phyloP scores from a whole-genome alignment of 2,888 invertebrate genomes.

The Anoplius nigerrimus region DNA sequence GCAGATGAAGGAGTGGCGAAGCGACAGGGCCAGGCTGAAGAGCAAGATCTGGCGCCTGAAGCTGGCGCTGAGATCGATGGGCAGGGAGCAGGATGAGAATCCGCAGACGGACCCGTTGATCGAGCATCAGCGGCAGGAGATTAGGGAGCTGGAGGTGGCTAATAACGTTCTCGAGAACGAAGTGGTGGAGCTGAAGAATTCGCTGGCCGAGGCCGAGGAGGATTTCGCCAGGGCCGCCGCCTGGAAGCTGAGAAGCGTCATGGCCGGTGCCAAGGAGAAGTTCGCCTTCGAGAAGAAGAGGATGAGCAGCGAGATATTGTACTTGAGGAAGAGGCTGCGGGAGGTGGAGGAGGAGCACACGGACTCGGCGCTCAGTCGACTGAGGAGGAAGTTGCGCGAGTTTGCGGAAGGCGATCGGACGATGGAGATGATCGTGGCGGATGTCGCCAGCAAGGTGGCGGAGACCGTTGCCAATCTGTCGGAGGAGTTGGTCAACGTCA shows the following conservation, averaged over 20 bases:
- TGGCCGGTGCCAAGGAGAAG: constrained; percentile 27
- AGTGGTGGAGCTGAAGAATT: constrained; percentile 33
- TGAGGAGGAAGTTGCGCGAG: constrained; percentile 40
- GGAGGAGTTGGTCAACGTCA: constrained; percentile 47
- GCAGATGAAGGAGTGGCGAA: constrained; percentile 44
- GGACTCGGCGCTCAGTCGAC: constrained; percentile 22
- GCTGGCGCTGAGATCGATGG: constrained; percentile 32
- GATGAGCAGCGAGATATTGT: constrained; percentile 44
- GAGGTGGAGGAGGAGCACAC: constrained; percentile 31
- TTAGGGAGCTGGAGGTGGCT: constrained; percentile 36
- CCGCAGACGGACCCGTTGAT: constrained; percentile 42
- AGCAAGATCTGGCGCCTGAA: constrained; percentile 48
- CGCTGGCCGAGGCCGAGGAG: constrained; percentile 34
- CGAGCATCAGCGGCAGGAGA: constrained; percentile 43
- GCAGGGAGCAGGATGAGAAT: constrained; percentile 24
- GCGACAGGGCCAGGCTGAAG: constrained; percentile 44
- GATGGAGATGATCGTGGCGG: constrained; percentile 51
- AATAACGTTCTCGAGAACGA: constrained; percentile 42
- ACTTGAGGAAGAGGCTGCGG: constrained; percentile 32
- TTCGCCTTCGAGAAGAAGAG: constrained; percentile 26
- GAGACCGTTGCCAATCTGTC: constrained; percentile 52
- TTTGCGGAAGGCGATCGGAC: constrained; percentile 47
- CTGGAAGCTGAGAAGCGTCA: constrained; percentile 28
- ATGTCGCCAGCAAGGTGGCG: constrained; percentile 44
- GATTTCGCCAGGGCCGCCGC: constrained; percentile 31